Evolutionary conservation across 2,797 vertebrate genomes (phyloP), one percentile per base, ranked within the genome.

Genomic region (Telmatherina bonti): DNA sequence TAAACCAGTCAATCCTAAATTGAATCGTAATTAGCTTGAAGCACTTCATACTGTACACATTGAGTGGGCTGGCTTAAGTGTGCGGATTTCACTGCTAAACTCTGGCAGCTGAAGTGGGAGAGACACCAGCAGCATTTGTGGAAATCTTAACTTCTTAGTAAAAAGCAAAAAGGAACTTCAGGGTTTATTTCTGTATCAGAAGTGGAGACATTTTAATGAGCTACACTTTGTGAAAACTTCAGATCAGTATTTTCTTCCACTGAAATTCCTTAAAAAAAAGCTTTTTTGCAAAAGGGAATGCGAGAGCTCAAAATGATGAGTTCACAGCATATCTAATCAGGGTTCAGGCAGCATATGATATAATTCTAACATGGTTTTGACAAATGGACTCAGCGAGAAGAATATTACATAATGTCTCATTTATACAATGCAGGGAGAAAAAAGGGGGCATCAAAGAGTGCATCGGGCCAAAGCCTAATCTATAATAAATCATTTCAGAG

Each of bases 351-450:
- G 73, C 36, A 55, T 77, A 74, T 85, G 77, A 89, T 85, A 79
- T 86, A 83, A 89, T 83, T 83, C 79, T 64, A 51, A 84, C 81
- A 86, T 76, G 74, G 72, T 85, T 91, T 83, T 76, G 79, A 82
- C 79, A 38, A 78, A 85, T 78, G 72, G 78, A 76, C 79, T 70
- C 66, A 70, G n/a, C n/a, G 74, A 64, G 59, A 35, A 20, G 67
- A 77, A 74, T 80, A 86, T 93, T 88, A 90, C 69, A 65, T 91
- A 89, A 91, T 75, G 58, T 24, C 67, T 87, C 66, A 84, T 91
- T 91, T 86, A 87, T 83, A 85, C 81, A 90, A 73, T 86, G 83
- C 78, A 78, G 74, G 54, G 79, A 56, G 79, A 72, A 83, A 82
- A 85, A 80, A 82, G 53, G 60, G 62, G 35, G 70, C 22, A 72